Percentiles rank a stretch among this genome's conserved stretches.
Evolutionary conservation across 2,797 vertebrate genomes (phyloP).

Genomic region (Moxostoma hubbsi): DNA sequence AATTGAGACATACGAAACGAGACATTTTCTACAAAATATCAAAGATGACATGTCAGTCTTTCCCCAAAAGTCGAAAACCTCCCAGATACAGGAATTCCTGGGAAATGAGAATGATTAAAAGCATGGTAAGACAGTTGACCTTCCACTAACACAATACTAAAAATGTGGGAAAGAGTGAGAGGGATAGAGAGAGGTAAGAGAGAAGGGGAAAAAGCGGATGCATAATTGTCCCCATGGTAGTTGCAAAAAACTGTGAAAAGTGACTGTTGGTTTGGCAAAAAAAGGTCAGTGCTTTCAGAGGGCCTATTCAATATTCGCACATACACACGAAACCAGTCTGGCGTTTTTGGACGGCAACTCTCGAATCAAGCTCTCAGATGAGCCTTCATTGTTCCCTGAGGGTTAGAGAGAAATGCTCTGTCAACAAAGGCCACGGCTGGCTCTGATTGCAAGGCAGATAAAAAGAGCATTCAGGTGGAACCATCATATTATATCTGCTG

Average conservation of each 20-base stretch:
- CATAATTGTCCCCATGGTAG: constrained; percentile 57
- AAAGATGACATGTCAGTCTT: constrained; percentile 31
- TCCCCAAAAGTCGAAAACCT: neutral
- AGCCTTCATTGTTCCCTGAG: constrained; percentile 39
- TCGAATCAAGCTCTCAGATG: constrained; percentile 48
- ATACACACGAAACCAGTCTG: constrained; percentile 11
- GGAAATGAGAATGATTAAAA: constrained; percentile 31
- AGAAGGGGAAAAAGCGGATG: neutral
- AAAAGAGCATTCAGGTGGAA: constrained; percentile 49
- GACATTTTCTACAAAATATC: constrained; percentile 20
- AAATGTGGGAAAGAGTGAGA: constrained; percentile 10
- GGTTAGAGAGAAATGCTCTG: constrained; percentile 19
- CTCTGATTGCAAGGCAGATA: constrained; percentile 40
- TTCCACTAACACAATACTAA: constrained; percentile 25
- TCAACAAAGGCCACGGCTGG: constrained; percentile 42
- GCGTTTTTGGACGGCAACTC: constrained; percentile 33
- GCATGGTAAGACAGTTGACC: constrained; percentile 14
- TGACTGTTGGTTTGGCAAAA: constrained; percentile 47
- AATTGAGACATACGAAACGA: neutral
- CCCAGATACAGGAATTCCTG: neutral
- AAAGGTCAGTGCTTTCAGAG: constrained; percentile 58
- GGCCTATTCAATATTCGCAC: constrained; percentile 23
- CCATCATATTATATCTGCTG: constrained; percentile 48
- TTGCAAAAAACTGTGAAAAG: too few species aligned
- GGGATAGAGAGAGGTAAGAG: constrained; percentile 17